phyloP scores from a whole-genome alignment of 2,113 vertebrate genomes.

The Bubalus kerabau region DNA sequence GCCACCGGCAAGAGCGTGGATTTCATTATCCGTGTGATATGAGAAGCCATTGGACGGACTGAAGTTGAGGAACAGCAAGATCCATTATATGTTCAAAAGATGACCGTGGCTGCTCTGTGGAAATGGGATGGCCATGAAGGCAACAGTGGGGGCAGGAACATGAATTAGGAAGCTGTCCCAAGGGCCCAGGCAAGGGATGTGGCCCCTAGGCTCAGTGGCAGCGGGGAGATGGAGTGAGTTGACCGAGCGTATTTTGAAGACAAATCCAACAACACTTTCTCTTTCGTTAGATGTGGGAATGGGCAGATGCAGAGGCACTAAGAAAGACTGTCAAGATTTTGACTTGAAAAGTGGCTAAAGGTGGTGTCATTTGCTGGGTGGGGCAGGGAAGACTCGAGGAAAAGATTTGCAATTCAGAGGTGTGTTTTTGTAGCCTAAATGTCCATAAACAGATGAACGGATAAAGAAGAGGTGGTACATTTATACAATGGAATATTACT shows the following conservation, averaged over 20 bases:
- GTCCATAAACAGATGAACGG: not conserved
- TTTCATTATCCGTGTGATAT: not conserved
- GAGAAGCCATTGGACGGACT: not conserved
- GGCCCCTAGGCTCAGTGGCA: not conserved
- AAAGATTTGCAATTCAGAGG: not conserved
- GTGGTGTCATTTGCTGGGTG: not conserved
- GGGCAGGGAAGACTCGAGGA: not conserved
- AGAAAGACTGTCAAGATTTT: not conserved
- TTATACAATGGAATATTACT: not conserved
- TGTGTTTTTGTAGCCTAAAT: not conserved
- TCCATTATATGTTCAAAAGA: not conserved
- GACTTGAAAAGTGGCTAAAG: not conserved
- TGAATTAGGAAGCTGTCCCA: not conserved
- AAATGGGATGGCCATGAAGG: not conserved
- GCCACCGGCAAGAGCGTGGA: not conserved
- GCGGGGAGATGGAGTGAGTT: not conserved
- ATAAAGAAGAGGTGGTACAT: not conserved
- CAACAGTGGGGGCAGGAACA: not conserved
- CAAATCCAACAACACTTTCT: not conserved
- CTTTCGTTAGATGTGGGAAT: not conserved
- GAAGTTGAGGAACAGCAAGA: not conserved
- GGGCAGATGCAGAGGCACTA: not conserved
- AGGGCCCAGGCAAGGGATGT: not conserved
- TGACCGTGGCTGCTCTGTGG: not conserved
- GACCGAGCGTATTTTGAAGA: not conserved